Base-by-base conservation (phyloP, 2,888 invertebrate genomes). In the Matsumyia berberina region DNA sequence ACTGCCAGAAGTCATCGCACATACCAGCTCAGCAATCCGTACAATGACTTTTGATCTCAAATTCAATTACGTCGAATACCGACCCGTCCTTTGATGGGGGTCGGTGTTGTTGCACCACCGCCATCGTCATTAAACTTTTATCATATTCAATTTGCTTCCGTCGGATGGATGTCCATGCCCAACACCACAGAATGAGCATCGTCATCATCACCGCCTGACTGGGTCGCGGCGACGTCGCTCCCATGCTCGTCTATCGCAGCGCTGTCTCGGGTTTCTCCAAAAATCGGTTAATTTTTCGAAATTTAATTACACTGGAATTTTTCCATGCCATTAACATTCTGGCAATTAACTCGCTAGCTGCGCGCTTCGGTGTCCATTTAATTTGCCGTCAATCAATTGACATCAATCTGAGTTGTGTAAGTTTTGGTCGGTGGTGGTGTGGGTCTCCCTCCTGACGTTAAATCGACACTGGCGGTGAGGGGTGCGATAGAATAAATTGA, bases 331-430 rank as follows among this genome's bases (percentile, higher is more conserved):
- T 79, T 73, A 60, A 58, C 73, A 67, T 67, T 33, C 51, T 79
- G 42, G 73, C 57, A 64, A 62, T 78, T 64, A 57, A 57, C 49
- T 64, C 35, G 12, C 12, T 11, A 17, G 17, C 31, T 5, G 2
- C n/a, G 31, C 24, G 12, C n/a, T 5, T 58, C 39, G 60, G 58
- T 60, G 66, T 66, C 73, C 67, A 58, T 73, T 80, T 60, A 80
- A 80, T 73, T 73, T 60, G 58, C 66, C 58, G 73, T 73, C 79
- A 80, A 80, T 80, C 58, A 80, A 67, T 60, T 80, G 73, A 80
- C 66, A 80, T 67, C 66, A 53, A 51, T 46, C 53, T 73, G 67
- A 24, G 58, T 44, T 42, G 37, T 39, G 29, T n/a, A 12, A 60
- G 39, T 5, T 31, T 11, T 3, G 17, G 8, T 49, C 2, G 44